Percentiles rank a stretch among this genome's conserved stretches.
These are phyloP conservation scores for Spialia ferax DNA, from an alignment of 2,888 invertebrate species.

Conservation along the genomic window DNA sequence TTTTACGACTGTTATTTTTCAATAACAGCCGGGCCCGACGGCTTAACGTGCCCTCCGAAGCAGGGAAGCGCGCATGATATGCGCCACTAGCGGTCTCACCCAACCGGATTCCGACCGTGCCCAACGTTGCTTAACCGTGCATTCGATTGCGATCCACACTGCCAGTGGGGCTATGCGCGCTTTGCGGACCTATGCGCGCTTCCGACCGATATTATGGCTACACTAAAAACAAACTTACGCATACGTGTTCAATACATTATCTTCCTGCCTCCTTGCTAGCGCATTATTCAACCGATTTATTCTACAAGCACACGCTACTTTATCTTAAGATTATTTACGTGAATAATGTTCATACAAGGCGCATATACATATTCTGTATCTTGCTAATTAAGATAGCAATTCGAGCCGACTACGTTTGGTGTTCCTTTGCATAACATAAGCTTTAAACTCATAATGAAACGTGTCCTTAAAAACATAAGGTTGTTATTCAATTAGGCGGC, in stretches of 20 bases:
- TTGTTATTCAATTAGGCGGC: conserved; percentile 43
- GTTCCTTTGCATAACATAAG: conserved; percentile 56
- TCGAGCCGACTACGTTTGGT: conserved; percentile 54
- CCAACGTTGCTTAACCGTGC: no score
- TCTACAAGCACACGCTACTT: conserved; percentile 32
- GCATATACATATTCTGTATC: conserved; percentile 55
- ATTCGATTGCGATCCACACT: no score
- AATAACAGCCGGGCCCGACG: no score
- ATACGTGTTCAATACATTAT: conserved; percentile 18
- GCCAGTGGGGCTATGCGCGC: no score
- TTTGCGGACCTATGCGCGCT: no score
- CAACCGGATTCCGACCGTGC: no score
- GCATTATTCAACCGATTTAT: conserved; percentile 34
- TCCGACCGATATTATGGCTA: background rate
- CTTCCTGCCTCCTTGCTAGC: conserved; percentile 19
- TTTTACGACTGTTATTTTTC: no score
- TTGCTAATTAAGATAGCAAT: conserved; percentile 64
- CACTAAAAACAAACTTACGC: conserved; percentile 3
- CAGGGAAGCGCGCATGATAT: no score
- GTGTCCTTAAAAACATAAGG: conserved; percentile 17
- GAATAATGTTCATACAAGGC: conserved; percentile 49
- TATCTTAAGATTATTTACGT: conserved; percentile 44
- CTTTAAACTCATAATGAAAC: conserved; percentile 16
- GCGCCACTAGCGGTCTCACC: no score
- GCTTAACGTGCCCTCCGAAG: no score